phyloP scores from a whole-genome alignment of 2,888 invertebrate species.

The Rhynchonema sp. region DNA sequence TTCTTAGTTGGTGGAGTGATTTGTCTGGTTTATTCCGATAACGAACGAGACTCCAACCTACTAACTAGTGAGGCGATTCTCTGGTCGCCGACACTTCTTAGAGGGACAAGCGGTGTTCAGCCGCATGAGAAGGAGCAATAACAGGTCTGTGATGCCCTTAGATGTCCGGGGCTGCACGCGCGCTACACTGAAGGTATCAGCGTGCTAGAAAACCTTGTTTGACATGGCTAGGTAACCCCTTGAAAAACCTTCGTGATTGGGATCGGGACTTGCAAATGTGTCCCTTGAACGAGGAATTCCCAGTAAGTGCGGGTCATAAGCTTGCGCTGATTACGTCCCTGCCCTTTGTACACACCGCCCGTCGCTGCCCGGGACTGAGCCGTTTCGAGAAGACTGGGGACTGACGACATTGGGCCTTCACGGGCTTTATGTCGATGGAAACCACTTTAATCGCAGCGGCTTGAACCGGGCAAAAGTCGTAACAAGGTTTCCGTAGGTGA shows the following conservation, averaged over 20 bases:
- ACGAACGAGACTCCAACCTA: neutral
- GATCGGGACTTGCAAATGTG: constrained; percentile 26
- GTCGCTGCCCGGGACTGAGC: neutral
- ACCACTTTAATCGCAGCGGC: neutral
- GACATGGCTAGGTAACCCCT: constrained; percentile 32
- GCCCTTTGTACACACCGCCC: neutral
- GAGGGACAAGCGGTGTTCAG: neutral
- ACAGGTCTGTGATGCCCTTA: neutral
- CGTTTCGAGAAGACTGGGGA: neutral
- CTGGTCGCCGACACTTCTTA: constrained; percentile 34
- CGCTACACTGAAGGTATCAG: constrained; percentile 30
- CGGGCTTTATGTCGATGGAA: neutral
- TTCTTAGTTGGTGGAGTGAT: neutral
- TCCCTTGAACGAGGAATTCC: neutral
- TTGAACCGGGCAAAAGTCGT: neutral
- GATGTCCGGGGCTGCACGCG: neutral
- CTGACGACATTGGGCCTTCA: neutral
- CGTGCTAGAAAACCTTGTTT: constrained; percentile 26
- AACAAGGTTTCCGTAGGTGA: neutral
- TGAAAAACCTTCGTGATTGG: constrained; percentile 47
- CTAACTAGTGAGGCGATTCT: constrained; percentile 23
- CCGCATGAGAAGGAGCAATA: neutral
- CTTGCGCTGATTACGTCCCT: neutral
- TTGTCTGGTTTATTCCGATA: neutral
- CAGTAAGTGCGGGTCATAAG: neutral